Conservation (phyloP, 2,797 vertebrate species). For the Acropternis orthonyx region DNA sequence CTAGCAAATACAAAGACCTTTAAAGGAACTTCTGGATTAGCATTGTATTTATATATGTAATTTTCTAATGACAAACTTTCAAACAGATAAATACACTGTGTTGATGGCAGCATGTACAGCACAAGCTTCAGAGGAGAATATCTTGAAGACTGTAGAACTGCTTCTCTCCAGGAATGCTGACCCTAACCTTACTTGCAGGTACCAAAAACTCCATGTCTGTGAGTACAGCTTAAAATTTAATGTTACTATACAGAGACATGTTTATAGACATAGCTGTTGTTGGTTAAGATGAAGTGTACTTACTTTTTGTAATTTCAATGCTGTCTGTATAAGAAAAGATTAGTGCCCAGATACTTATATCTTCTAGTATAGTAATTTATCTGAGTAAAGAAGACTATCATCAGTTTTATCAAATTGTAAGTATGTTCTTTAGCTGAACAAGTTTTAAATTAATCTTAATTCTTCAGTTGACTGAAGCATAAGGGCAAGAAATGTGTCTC, state of each 20-base stretch:
- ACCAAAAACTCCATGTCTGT: not conserved
- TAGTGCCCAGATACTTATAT: not conserved
- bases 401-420: not conserved
- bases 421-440: not conserved
- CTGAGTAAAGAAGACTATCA: not conserved
- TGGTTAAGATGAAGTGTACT: not conserved
- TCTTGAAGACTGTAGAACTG: constrained; percentile 87
- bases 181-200: constrained; percentile 89
- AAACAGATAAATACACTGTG: constrained; percentile 84
- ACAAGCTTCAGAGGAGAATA: constrained; percentile 80
- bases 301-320: not conserved
- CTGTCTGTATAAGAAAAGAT: not conserved
- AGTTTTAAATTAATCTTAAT: not conserved
- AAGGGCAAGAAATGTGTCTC: not conserved
- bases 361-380: not conserved
- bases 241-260: not conserved
- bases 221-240: not conserved
- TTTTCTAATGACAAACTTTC: constrained; percentile 40
- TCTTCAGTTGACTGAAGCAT: not conserved
- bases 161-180: constrained; percentile 91
- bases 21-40: not conserved
- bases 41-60: not conserved
- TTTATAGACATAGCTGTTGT: not conserved
- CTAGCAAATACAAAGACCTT: not conserved
- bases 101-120: constrained; percentile 90